Conservation (phyloP, 2,888 invertebrate genomes). For the Ochropacha duplaris region DNA sequence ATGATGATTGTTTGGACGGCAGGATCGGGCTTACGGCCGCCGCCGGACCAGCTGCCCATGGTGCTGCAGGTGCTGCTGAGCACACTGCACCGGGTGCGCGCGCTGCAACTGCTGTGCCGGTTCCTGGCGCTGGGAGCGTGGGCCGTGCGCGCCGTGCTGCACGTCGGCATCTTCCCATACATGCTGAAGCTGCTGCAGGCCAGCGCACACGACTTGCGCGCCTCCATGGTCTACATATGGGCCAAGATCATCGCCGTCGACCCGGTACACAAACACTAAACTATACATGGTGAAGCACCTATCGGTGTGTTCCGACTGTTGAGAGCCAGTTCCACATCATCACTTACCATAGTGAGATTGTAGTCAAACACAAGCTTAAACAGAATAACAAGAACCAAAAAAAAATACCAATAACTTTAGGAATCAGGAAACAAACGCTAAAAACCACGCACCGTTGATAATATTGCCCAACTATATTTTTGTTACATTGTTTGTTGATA, state of each 20-base stretch:
- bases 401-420: too few relatives aligned
- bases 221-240: conserved; percentile 98
- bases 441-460: too few relatives aligned
- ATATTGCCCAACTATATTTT: not conserved
- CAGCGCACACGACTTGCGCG: conserved; percentile 94
- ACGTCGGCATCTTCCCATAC: conserved; percentile 99
- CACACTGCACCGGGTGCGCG: conserved; percentile 93
- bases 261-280: conserved; percentile 84
- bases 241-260: conserved; percentile 99
- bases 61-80: conserved; percentile 93
- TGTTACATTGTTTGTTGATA: not conserved
- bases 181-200: conserved; percentile 98
- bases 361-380: too few relatives aligned
- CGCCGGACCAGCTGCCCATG: conserved; percentile 98
- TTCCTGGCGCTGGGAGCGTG: conserved; percentile 95
- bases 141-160: conserved; percentile 96
- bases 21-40: conserved; percentile 82
- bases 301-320: too few relatives aligned
- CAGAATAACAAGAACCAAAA: too few relatives aligned
- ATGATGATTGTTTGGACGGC: conserved; percentile 19
- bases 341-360: too few relatives aligned
- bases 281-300: conserved; percentile 84
- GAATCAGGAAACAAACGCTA: too few relatives aligned
- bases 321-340: too few relatives aligned
- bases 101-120: conserved; percentile 95